These are phyloP conservation scores for Charadrius vociferus DNA, from an alignment of 2,113 vertebrate species.

Conservation along the genomic window DNA sequence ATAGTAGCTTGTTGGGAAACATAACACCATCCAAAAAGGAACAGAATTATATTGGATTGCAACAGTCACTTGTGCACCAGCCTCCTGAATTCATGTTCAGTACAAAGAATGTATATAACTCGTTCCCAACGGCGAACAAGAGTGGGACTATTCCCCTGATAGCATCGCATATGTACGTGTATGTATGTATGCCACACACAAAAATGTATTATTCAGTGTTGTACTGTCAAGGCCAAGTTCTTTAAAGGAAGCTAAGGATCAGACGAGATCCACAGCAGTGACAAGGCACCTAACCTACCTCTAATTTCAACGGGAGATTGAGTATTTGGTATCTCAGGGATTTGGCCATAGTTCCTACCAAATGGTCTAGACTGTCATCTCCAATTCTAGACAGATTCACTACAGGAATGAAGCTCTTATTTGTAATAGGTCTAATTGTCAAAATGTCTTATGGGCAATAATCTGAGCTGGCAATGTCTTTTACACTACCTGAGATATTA, in stretches of 20 bases:
- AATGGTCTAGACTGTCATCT: background rate
- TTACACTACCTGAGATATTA: background rate
- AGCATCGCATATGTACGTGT: accelerated
- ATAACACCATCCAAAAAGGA: background rate
- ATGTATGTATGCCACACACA: background rate
- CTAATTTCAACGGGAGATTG: background rate
- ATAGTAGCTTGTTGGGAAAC: background rate
- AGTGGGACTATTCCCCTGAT: background rate
- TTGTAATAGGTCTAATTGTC: background rate
- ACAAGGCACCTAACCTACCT: background rate
- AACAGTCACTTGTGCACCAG: background rate
- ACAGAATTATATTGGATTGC: background rate
- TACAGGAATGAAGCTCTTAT: background rate
- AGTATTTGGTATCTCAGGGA: background rate
- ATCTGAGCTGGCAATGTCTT: background rate
- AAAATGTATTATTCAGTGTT: background rate
- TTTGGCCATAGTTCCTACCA: background rate
- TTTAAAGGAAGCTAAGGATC: background rate
- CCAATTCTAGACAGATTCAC: background rate
- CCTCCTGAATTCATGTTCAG: background rate
- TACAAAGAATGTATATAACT: background rate
- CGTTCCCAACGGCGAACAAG: background rate
- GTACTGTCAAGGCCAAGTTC: background rate
- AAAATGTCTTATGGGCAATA: background rate
- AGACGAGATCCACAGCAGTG: background rate